These are phyloP conservation scores for Tokudaia tokunoshimensis DNA, from an alignment of 2,797 vertebrate genomes.

Conservation along the genomic window DNA sequence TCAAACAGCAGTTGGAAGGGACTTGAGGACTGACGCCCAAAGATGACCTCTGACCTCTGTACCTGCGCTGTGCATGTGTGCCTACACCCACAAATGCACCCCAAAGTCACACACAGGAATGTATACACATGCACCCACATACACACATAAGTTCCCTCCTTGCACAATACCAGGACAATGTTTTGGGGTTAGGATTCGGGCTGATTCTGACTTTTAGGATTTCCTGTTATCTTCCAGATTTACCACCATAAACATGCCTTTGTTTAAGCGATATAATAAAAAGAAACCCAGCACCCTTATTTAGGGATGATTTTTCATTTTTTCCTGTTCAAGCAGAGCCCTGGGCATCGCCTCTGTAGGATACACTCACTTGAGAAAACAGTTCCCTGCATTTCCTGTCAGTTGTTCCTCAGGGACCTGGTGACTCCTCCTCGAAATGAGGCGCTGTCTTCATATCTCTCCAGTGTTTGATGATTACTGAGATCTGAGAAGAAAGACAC, in stretches of 20 bases:
- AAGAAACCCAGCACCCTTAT: background rate
- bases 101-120: background rate
- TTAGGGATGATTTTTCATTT: background rate
- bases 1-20: background rate
- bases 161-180: background rate
- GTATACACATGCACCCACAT: background rate
- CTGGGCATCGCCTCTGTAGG: rapidly evolving
- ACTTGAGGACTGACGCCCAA: background rate
- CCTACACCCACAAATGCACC: background rate
- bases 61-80: too few species aligned
- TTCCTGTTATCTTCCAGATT: conserved; percentile 40
- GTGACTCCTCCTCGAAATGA: background rate
- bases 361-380: rapidly evolving
- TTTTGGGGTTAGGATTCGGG: background rate
- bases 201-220: background rate
- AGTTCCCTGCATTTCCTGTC: background rate
- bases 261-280: background rate
- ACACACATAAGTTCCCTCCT: background rate
- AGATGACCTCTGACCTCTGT: background rate
- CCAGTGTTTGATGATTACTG: background rate
- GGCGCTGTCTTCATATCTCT: background rate
- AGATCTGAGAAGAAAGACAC: background rate
- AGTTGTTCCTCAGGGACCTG: background rate
- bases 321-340: background rate
- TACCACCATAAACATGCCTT: background rate